Evolutionary conservation across 2,888 invertebrate genomes (phyloP).

Genomic region (Petrophora chlorosata): DNA sequence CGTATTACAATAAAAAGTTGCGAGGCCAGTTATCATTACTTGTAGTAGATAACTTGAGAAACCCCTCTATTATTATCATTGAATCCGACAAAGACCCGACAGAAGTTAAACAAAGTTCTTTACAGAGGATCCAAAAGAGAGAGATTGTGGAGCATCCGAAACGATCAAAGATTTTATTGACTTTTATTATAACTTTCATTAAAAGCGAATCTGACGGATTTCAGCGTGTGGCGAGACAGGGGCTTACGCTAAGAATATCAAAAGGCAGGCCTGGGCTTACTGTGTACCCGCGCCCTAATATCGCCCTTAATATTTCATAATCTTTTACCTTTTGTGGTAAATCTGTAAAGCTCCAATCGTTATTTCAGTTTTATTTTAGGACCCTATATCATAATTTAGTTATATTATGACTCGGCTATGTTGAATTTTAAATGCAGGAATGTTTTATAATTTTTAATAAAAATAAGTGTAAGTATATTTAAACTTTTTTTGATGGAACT

Average conservation of each 20-base stretch:
- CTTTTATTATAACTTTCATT: conserved; percentile 27
- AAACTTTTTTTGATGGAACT: too few relatives aligned
- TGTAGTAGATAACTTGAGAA: too few relatives aligned
- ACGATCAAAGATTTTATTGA: conserved; percentile 21
- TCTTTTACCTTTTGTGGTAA: conserved; percentile 25
- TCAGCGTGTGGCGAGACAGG: conserved; percentile 31
- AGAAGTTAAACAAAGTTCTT: conserved; percentile 11
- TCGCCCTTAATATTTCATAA: conserved; percentile 38
- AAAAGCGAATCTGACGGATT: conserved; percentile 23
- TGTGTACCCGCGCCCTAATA: conserved; percentile 31
- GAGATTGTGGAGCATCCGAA: conserved; percentile 13
- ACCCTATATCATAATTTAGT: too few relatives aligned
- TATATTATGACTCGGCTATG: too few relatives aligned
- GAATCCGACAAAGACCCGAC: background rate
- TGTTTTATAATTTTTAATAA: too few relatives aligned
- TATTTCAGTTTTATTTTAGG: conserved; percentile 10
- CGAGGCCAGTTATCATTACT: too few relatives aligned
- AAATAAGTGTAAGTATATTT: too few relatives aligned
- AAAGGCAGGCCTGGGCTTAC: conserved; percentile 37
- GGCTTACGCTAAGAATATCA: conserved; percentile 39
- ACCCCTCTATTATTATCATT: too few relatives aligned
- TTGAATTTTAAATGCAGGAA: too few relatives aligned
- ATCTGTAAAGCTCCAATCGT: conserved; percentile 20
- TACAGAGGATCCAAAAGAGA: conserved; percentile 6
- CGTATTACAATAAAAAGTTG: too few relatives aligned